Evolutionary conservation across 2,113 vertebrate genomes (phyloP).

Genomic region (Mormoops blainvillei): DNA sequence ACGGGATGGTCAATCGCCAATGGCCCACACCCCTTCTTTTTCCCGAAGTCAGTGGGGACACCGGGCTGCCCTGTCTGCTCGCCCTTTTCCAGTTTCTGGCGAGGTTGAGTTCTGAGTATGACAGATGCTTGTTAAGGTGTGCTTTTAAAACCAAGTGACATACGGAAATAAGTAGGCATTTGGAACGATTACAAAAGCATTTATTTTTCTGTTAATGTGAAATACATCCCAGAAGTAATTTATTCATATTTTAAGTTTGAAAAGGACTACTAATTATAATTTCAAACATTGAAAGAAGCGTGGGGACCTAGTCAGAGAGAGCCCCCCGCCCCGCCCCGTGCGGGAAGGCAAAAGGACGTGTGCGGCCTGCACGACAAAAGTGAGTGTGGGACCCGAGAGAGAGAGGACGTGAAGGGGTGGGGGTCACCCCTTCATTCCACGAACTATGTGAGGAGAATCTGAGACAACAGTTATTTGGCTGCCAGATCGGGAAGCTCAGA

Average conservation of each 20-base stretch:
- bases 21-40: not conserved
- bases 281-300: not conserved
- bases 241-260: not conserved
- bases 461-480: not conserved
- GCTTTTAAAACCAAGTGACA: not conserved
- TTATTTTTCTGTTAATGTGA: not conserved
- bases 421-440: not conserved
- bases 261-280: not conserved
- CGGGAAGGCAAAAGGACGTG: accelerated
- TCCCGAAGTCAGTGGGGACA: not conserved
- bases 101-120: not conserved
- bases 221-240: not conserved
- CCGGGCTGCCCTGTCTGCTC: not conserved
- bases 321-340: accelerated
- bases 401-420: too few relatives aligned
- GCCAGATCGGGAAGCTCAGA: not conserved
- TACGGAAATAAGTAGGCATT: not conserved
- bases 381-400: too few relatives aligned
- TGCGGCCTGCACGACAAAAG: accelerated
- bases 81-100: not conserved
- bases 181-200: not conserved
- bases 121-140: not conserved
- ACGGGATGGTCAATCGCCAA: conserved; percentile 54
- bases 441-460: not conserved
- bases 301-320: not conserved